Evolutionary conservation across 2,888 invertebrate genomes (phyloP).

Genomic region (Beris chalybata): DNA sequence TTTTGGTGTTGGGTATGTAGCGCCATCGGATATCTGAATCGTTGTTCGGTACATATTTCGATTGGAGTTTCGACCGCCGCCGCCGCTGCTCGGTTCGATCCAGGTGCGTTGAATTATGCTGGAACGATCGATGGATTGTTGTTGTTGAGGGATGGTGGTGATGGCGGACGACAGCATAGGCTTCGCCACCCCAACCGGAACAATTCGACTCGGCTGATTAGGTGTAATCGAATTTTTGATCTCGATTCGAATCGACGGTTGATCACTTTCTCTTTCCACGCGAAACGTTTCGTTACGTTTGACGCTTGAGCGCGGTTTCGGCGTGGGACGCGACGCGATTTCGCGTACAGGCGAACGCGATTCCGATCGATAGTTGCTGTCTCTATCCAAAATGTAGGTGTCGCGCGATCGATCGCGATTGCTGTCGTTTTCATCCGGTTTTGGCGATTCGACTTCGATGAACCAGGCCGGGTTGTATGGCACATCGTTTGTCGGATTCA

Average conservation of each 20-base stretch:
- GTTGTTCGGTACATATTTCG: conserved; percentile 30
- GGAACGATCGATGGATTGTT: neutral
- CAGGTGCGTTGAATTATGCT: conserved; percentile 29
- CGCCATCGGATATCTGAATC: conserved; percentile 19
- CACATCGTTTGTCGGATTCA: conserved; percentile 49
- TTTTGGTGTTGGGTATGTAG: conserved; percentile 5
- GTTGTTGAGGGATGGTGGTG: neutral
- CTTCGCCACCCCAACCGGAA: conserved; percentile 54
- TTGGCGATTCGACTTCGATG: conserved; percentile 50
- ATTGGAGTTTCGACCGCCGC: neutral
- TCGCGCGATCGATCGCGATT: conserved; percentile 44
- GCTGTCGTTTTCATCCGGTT: neutral
- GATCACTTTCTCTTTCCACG: conserved; percentile 39
- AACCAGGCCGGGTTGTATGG: conserved; percentile 55
- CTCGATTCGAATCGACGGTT: conserved; percentile 52
- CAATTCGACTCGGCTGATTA: conserved; percentile 51
- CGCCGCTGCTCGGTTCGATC: conserved; percentile 3
- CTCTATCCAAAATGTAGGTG: conserved; percentile 48
- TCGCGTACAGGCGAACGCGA: conserved; percentile 51
- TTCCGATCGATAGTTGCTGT: conserved; percentile 53
- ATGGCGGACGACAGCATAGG: conserved; percentile 46
- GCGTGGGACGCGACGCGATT: neutral
- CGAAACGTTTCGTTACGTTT: conserved; percentile 42
- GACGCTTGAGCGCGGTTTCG: conserved; percentile 30
- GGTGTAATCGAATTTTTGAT: conserved; percentile 54